Base-by-base conservation (phyloP, 2,797 vertebrate species). In the Decapterus maruadsi region DNA sequence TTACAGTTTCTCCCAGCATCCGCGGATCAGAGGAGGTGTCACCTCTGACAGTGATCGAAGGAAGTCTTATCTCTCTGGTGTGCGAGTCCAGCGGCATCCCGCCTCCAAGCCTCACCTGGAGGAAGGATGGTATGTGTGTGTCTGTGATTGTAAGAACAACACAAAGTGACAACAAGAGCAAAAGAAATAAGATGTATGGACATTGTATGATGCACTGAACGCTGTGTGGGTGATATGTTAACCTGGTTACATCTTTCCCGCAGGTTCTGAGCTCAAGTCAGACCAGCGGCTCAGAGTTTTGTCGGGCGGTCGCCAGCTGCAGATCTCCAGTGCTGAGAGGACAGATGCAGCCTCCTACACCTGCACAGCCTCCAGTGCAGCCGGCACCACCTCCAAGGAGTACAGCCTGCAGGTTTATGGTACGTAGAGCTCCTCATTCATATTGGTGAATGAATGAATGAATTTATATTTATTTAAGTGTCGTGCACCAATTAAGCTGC, bases 61-160 rank as follows among this genome's bases (percentile, higher is more conserved):
- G 98, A 56, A 94, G 91, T 67, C 93, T 96, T 63, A 94, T 97
- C 76, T 97, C 95, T 77, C 91, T 99, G 16, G 90, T 96, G 58
- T 99, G 98, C 87, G 98, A 99, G 84, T 99, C 98, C 78, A 97
- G 94, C 77, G 98, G 98, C 26, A 96, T 98, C 58, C 98, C 98
- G 31, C 97, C 97, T 38, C 97, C 98, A 67, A 95, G 93, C 70
- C 96, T 99, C 6, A 90, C 88, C 3, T 99, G 98, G 98, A 96
- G 86, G 81, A 99, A 97, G 87, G 95, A 97, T 2, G 96, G 98
- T 99, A 75, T 84, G 73, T 68, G 16, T 62, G 9, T 58, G 19
- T 54, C 14, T 72, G 7, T 48, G 48, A 69, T 51, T 38, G 3
- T 38, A 16, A 36, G 4, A 29, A 62, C 1, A 2, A n/a, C 2